A percentile compares a stretch with the other conserved stretches of the same genome.
phyloP scores from a whole-genome alignment of 2,797 vertebrate species.

The Manis javanica region DNA sequence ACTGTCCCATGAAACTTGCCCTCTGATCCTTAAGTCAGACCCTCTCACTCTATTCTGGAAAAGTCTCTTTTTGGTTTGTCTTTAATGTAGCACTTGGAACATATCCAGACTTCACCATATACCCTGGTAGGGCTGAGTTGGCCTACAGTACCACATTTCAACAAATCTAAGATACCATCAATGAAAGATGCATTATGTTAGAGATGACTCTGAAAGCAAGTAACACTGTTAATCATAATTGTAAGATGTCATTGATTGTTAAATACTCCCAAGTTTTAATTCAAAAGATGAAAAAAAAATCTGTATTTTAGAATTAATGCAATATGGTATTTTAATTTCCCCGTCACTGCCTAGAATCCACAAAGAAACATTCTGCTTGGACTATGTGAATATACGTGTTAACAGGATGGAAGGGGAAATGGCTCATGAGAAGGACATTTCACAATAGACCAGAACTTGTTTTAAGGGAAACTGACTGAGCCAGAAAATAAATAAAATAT shows the following conservation, averaged over 20 bases:
- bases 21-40: background rate
- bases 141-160: background rate
- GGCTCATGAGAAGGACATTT: slow-evolving; percentile 58
- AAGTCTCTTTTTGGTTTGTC: background rate
- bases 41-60: background rate
- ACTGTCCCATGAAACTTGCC: background rate
- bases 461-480: slow-evolving; percentile 15
- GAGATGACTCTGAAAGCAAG: background rate
- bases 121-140: background rate
- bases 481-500: slow-evolving; percentile 50
- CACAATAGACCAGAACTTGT: background rate
- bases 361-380: background rate
- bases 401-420: slow-evolving; percentile 34
- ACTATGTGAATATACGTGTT: background rate
- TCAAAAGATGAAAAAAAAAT: background rate
- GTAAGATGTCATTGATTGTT: background rate
- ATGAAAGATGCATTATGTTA: background rate
- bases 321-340: slow-evolving; percentile 63
- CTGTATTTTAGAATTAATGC: slow-evolving; percentile 14
- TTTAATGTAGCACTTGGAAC: background rate
- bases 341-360: background rate
- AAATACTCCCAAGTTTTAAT: slow-evolving; percentile 49
- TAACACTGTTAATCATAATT: background rate
- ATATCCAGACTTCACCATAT: background rate
- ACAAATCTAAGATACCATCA: background rate